These are phyloP conservation scores for Apostichopus californicus DNA, from an alignment of 35 echinoderm and acorn worm species.

Conservation along the genomic window DNA sequence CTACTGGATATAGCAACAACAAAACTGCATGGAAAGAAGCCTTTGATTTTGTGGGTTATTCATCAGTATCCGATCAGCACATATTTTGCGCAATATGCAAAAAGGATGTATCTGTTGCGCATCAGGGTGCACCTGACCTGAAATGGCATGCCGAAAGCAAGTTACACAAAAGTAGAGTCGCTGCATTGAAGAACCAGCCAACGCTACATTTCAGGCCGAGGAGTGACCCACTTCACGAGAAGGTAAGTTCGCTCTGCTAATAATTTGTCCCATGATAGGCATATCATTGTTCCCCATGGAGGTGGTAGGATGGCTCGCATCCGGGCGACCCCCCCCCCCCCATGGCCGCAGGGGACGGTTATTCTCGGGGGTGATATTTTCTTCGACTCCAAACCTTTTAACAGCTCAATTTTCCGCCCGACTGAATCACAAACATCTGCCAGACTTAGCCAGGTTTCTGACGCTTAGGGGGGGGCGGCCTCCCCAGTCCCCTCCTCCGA, in stretches of 20 bases:
- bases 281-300: no score
- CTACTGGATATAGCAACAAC: neutral
- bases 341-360: no score
- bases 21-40: conserved; percentile 9
- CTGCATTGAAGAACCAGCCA: neutral
- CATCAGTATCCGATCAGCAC: conserved; percentile 19
- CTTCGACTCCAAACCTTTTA: no score
- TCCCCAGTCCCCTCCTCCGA: no score
- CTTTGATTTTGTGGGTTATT: neutral
- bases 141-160: neutral
- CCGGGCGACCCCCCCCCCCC: no score
- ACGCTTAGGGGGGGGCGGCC: no score
- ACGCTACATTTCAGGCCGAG: conserved; percentile 5
- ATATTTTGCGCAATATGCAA: conserved; percentile 2
- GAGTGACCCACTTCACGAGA: conserved; percentile 13
- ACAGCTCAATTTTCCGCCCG: no score
- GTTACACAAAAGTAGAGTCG: neutral
- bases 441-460: no score
- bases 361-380: no score
- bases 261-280: no score
- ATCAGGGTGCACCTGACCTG: neutral
- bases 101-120: conserved; percentile 5
- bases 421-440: no score
- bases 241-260: neutral
- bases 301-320: no score